Conservation (phyloP, 1,140 invertebrate genomes). For the Drosophila takahashii region DNA sequence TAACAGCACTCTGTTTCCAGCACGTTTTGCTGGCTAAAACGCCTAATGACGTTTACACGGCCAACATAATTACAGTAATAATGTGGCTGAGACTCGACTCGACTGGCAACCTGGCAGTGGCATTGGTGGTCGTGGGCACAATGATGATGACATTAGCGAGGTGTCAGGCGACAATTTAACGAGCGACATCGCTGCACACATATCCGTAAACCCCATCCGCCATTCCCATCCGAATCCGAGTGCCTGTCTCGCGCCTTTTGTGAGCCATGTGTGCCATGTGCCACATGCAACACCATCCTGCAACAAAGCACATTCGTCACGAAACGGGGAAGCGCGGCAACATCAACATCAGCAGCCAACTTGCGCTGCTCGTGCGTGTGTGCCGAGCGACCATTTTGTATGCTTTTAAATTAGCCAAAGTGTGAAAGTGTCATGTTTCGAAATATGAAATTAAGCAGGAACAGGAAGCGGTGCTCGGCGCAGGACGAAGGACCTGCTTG, state of each 20-base stretch:
- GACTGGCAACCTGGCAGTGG: neutral
- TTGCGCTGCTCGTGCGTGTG: constrained; percentile 56
- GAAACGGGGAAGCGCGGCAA: constrained; percentile 49
- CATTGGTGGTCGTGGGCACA: constrained; percentile 8
- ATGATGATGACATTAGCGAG: constrained; percentile 78
- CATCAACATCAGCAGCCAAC: constrained; percentile 20
- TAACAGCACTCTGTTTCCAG: constrained; percentile 23
- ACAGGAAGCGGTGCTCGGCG: constrained; percentile 16
- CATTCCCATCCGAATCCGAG: no score
- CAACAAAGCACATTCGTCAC: constrained; percentile 72
- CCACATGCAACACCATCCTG: constrained; percentile 58
- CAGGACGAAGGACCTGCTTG: constrained; percentile 22
- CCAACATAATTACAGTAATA: constrained; percentile 82
- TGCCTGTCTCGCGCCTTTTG: no score
- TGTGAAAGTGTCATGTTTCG: constrained; percentile 81
- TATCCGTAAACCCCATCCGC: neutral
- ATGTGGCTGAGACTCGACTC: constrained; percentile 61
- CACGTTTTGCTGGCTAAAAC: constrained; percentile 64
- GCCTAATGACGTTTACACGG: constrained; percentile 80
- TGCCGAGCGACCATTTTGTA: constrained; percentile 70
- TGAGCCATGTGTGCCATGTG: constrained; percentile 43
- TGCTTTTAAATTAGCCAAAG: constrained; percentile 81
- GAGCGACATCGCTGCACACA: constrained; percentile 52
- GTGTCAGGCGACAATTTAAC: constrained; percentile 81
- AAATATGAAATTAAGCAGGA: constrained; percentile 75